Conservation (phyloP, 2,113 vertebrate genomes). For the Rhagologus leucostigma region DNA sequence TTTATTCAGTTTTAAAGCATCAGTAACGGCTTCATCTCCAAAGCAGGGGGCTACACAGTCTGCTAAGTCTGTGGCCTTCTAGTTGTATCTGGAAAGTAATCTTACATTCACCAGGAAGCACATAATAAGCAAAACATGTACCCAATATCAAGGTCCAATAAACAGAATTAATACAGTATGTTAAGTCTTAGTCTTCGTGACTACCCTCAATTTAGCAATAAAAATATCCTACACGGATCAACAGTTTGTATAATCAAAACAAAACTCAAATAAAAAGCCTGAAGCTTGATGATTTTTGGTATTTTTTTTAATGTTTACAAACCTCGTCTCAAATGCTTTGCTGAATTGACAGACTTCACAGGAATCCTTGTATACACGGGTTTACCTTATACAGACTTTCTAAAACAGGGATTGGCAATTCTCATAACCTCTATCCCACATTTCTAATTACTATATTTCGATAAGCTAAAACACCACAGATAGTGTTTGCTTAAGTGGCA, state of each 20-base stretch:
- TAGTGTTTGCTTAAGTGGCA: background rate
- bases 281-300: background rate
- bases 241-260: background rate
- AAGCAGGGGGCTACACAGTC: background rate
- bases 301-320: background rate
- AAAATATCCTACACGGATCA: background rate
- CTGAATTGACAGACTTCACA: background rate
- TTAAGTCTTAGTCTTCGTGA: background rate
- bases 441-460: background rate
- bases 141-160: background rate
- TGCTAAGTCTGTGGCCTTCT: background rate
- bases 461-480: background rate
- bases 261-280: background rate
- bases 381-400: background rate
- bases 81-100: background rate
- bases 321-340: background rate
- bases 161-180: background rate
- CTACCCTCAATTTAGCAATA: background rate
- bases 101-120: background rate
- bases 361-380: background rate
- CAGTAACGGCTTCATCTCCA: background rate
- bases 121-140: background rate
- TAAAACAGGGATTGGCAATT: background rate
- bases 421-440: background rate
- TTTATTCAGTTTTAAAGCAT: background rate